phyloP scores from a whole-genome alignment of 2,797 vertebrate species.

The Nyctibius grandis region DNA sequence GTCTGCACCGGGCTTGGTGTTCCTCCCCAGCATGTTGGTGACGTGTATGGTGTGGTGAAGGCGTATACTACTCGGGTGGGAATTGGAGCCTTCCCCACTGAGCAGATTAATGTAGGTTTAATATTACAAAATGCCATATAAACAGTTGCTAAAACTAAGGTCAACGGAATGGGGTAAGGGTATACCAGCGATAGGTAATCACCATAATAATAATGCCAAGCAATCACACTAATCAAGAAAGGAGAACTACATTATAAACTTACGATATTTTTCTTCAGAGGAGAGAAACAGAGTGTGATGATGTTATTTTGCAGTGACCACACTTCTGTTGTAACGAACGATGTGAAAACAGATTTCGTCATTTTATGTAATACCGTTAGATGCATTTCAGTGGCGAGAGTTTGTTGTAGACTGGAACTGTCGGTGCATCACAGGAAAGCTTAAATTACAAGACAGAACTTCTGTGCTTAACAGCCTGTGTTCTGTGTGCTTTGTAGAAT shows the following conservation, averaged over 20 bases:
- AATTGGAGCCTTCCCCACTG: constrained; percentile 96
- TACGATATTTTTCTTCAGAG: not conserved
- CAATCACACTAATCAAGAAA: not conserved
- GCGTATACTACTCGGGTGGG: constrained; percentile 96
- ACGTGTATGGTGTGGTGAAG: constrained; percentile 95
- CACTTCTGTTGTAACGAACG: not conserved
- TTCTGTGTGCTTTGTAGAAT: not conserved
- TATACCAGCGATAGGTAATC: too few species aligned
- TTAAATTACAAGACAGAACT: not conserved
- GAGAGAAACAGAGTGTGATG: not conserved
- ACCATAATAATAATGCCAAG: not conserved
- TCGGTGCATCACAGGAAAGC: not conserved
- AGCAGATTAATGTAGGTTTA: constrained; percentile 92
- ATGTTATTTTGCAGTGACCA: not conserved
- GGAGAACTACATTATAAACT: not conserved
- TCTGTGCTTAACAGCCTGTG: not conserved
- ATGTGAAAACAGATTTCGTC: not conserved
- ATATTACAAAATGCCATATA: accelerated
- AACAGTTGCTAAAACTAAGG: not conserved
- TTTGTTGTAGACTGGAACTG: not conserved
- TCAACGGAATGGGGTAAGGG: not conserved
- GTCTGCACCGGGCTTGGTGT: constrained; percentile 96
- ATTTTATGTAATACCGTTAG: not conserved
- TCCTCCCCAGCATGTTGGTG: constrained; percentile 91
- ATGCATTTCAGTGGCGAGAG: not conserved